Percentiles rank a stretch among this genome's conserved stretches.
phyloP scores from a whole-genome alignment of 2,113 vertebrate genomes.

The Microtus oregoni region DNA sequence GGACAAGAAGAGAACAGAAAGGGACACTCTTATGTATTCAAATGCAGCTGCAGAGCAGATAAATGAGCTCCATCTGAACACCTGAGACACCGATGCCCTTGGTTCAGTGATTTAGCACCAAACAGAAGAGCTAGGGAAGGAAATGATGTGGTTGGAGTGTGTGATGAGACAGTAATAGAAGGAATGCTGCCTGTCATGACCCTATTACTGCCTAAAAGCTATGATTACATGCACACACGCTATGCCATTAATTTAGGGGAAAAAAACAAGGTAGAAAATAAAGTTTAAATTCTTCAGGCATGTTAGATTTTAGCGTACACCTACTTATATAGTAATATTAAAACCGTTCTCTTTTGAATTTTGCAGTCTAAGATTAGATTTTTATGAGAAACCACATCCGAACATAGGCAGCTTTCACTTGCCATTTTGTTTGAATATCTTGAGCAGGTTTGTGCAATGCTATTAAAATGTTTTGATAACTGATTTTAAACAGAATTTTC shows the following conservation, averaged over 20 bases:
- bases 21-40: neutral
- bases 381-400: neutral
- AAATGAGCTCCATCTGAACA: conserved; percentile 22
- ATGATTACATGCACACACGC: conserved; percentile 1
- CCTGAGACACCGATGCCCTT: conserved; percentile 23
- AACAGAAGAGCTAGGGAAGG: conserved; percentile 45
- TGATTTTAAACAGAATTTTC: neutral
- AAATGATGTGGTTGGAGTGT: conserved; percentile 5
- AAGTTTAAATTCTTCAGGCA: neutral
- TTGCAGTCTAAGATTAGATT: neutral
- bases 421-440: neutral
- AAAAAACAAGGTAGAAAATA: neutral
- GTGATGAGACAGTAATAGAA: conserved; percentile 32
- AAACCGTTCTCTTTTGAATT: neutral
- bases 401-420: neutral
- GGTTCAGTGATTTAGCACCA: conserved; percentile 50
- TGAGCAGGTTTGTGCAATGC: neutral
- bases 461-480: neutral
- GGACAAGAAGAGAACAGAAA: neutral
- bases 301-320: neutral
- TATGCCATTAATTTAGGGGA: neutral
- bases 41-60: neutral
- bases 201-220: conserved; percentile 40
- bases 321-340: neutral
- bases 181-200: neutral